Percentiles rank a stretch among this genome's conserved stretches.
Conservation (phyloP, 2,797 vertebrate genomes). For the Eleutherodactylus coqui region DNA sequence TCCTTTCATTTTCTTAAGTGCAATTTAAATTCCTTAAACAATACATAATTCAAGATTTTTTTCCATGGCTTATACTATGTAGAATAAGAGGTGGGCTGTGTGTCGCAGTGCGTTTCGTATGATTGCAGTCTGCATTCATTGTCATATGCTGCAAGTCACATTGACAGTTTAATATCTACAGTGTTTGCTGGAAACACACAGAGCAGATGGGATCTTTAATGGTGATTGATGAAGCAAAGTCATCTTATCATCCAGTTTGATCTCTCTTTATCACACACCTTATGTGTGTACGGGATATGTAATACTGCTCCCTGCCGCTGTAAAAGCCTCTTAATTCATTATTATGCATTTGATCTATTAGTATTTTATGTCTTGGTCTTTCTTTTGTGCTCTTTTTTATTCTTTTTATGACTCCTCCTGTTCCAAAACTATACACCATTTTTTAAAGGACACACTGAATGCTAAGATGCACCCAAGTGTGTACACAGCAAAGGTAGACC, state of each 20-base stretch:
- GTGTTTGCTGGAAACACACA: neutral
- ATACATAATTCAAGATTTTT: neutral
- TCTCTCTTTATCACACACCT: neutral
- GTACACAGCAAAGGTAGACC: neutral
- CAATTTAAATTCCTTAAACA: neutral
- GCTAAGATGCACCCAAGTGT: too few species aligned
- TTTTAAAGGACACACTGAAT: neutral
- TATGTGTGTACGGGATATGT: neutral
- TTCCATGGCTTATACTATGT: neutral
- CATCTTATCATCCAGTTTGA: neutral
- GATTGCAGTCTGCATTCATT: neutral
- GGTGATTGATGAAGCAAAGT: conserved; percentile 7
- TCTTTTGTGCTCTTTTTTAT: neutral
- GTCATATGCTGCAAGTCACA: neutral
- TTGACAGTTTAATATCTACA: conserved; percentile 30
- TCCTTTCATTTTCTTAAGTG: neutral
- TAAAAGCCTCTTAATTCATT: neutral
- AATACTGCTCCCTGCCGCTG: neutral
- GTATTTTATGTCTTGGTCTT: neutral
- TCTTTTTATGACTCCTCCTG: neutral
- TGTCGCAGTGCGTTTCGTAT: neutral
- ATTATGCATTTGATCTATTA: neutral
- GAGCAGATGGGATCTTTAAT: conserved; percentile 25
- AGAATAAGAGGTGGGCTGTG: neutral
- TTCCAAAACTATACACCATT: neutral